Base-by-base conservation (phyloP, 1,140 invertebrate species). In the Cardiocondyla obscurior region DNA sequence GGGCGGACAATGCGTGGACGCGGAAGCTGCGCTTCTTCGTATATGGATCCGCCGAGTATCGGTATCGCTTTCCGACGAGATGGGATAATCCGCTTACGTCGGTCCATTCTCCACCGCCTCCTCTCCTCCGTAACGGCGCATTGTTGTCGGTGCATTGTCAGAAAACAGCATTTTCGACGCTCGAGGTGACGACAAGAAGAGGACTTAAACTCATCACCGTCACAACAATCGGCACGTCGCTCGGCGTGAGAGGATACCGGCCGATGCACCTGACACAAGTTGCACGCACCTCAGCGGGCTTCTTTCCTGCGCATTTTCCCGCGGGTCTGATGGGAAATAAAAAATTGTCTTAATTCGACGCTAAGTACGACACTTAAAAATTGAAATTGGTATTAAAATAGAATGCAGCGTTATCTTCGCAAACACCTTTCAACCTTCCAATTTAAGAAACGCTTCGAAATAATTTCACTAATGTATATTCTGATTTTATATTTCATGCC, bases 91-190 rank as follows among this genome's bases (percentile, higher is more conserved):
- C 92, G 92, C 92, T 93, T 93, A 93, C 53, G 84, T 85, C 83
- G 89, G 90, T 88, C 81, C 82, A 57, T 8, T n/a, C 79, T 88
- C 76, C 49, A 30, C 72, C 51, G 74, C 19, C 46, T 72, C 74
- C 14, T 83, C 79, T 67, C 88, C 87, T 81, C 85, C 58, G 16
- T 65, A 74, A 74, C 79, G 86, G 87, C 86, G 69, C 85, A 93
- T 94, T 94, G 93, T 94, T 90, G 85, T 79, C 83, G 46, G 85
- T 83, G 86, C 92, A 92, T 94, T 93, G 93, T 93, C 92, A 93
- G 93, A 93, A 94, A 94, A 94, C 93, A 94, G 90, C 90, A 93
- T 93, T 94, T 94, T 93, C 89, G 93, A 92, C 93, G 93, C 93
- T 93, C 92, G 93, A 94, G 93, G 93, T 94, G 93, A 82, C 90